These are phyloP conservation scores for Lasius platythorax DNA, from an alignment of 2,888 invertebrate species.

Conservation along the genomic window DNA sequence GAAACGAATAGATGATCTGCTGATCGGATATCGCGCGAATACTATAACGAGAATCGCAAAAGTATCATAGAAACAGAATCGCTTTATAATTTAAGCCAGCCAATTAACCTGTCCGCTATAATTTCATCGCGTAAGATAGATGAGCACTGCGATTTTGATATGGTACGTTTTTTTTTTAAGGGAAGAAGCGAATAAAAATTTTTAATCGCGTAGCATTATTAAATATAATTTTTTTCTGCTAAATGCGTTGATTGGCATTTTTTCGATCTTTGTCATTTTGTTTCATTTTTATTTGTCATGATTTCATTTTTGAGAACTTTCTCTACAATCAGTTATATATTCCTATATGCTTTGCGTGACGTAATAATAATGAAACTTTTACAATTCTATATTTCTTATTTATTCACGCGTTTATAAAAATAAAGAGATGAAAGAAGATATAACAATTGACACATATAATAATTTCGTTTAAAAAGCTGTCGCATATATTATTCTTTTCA, in stretches of 20 bases:
- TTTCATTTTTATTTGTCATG: background rate
- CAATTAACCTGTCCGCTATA: constrained; percentile 63
- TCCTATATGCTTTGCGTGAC: too few species aligned
- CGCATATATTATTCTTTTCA: background rate
- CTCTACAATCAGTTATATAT: too few species aligned
- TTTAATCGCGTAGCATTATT: constrained; percentile 1
- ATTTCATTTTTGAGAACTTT: background rate
- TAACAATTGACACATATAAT: background rate
- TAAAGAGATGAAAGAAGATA: background rate
- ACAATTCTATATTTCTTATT: background rate
- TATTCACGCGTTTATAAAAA: background rate
- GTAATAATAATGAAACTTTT: background rate
- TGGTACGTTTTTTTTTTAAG: background rate
- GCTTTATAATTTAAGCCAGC: constrained; percentile 74
- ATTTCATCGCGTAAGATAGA: constrained; percentile 58
- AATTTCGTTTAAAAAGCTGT: too few species aligned
- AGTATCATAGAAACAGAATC: constrained; percentile 64
- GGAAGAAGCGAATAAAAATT: constrained; percentile 6
- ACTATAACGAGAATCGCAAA: background rate
- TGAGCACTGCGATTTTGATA: background rate
- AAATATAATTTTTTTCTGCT: background rate
- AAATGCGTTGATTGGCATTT: background rate
- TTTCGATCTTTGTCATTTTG: background rate
- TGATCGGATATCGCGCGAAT: constrained; percentile 14
- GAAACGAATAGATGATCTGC: background rate